Evolutionary conservation across 30 jellyfish, hydroid and myxozoan genomes (phyloP).

Genomic region (Rhopilema esculentum): DNA sequence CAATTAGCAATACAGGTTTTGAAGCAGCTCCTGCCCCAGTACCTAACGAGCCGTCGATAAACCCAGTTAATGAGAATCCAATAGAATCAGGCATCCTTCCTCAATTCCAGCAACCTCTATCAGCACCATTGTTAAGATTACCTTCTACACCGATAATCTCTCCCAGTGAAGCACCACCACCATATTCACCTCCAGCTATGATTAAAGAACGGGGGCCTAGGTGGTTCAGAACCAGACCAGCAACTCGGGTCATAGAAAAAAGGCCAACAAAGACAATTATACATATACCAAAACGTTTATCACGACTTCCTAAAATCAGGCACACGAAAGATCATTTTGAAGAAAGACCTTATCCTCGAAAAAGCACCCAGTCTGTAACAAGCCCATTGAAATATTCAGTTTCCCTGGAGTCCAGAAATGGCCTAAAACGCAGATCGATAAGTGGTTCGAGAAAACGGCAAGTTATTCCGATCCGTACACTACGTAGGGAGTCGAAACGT

Average conservation of each 20-base stretch:
- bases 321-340: not conserved
- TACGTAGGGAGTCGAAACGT: not conserved
- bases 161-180: slow-evolving; percentile 65
- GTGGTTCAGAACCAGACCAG: not conserved
- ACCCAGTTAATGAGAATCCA: slow-evolving; percentile 19
- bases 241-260: not conserved
- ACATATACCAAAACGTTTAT: not conserved
- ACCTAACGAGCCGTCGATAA: not conserved
- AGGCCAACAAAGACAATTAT: not conserved
- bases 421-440: not conserved
- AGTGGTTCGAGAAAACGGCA: slow-evolving; percentile 21
- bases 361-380: not conserved
- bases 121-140: slow-evolving; percentile 47
- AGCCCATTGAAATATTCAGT: not conserved
- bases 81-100: slow-evolving; percentile 2
- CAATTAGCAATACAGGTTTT: slow-evolving; percentile 1
- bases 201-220: not conserved
- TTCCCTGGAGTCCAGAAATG: not conserved
- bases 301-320: not conserved
- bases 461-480: not conserved
- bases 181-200: slow-evolving; percentile 47
- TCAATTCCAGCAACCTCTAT: slow-evolving; percentile 2
- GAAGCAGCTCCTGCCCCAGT: slow-evolving; percentile 26
- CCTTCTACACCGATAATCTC: slow-evolving; percentile 46
- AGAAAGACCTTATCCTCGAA: not conserved